Evolutionary conservation across 2,888 invertebrate genomes (phyloP).

Genomic region (Pilophorus perplexus): DNA sequence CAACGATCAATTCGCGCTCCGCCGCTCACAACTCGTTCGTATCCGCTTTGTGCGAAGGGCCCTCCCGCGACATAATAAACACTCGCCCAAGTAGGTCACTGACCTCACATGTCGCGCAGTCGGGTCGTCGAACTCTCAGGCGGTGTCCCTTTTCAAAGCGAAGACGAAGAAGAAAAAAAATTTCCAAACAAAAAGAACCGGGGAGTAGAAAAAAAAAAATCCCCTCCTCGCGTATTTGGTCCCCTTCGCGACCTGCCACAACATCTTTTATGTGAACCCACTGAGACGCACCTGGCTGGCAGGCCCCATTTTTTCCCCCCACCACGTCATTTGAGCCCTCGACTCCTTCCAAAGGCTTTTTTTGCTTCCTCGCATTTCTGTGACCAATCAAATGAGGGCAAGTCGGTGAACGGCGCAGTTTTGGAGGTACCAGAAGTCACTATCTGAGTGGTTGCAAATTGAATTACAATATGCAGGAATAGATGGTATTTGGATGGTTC

Average conservation of each 20-base stretch:
- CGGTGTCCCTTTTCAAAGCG: constrained; percentile 8
- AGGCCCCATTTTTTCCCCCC: constrained; percentile 3
- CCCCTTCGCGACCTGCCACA: constrained; percentile 4
- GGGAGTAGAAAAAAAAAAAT: not conserved
- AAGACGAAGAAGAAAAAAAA: not conserved
- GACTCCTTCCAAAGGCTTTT: too few species aligned
- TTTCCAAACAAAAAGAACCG: too few species aligned
- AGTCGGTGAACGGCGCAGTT: too few species aligned
- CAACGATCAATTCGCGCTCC: not conserved
- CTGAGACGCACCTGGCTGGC: constrained; percentile 3
- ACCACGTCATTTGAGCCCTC: too few species aligned
- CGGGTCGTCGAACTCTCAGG: not conserved
- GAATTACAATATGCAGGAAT: too few species aligned
- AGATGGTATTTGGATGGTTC: too few species aligned
- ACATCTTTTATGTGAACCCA: constrained; percentile 7
- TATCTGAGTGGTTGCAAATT: too few species aligned
- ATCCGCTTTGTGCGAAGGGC: not conserved
- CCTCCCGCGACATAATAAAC: constrained; percentile 15
- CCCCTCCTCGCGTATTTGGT: not conserved
- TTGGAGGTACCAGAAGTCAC: too few species aligned
- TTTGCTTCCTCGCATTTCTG: too few species aligned
- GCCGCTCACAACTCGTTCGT: not conserved
- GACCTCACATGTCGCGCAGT: not conserved
- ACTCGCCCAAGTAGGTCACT: constrained; percentile 12
- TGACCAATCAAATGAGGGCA: too few species aligned